Evolutionary conservation across 2,113 vertebrate species (phyloP), one percentile per base, ranked within the genome.

Genomic region (Marmota monax): DNA sequence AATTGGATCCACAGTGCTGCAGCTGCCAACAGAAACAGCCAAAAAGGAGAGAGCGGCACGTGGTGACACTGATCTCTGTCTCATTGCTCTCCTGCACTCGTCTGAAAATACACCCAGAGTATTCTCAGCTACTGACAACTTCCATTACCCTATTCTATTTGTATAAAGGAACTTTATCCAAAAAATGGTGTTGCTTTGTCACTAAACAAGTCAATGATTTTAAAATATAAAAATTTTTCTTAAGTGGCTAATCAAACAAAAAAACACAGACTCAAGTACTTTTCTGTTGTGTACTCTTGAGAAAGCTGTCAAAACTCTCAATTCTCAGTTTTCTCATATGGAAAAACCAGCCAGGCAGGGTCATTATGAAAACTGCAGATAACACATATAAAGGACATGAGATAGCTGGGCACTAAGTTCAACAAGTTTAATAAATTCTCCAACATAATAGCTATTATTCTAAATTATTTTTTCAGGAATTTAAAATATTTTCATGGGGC

Each of bases 321-420:
- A 8, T 9, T 23, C 37, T 53, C n/a, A 53, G 5, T 39, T n/a
- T 37, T 53, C 22, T 56, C 3, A 34, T 12, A 0, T 2, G 16
- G 25, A 58, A 91, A 67, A 63, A 1, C 7, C 3, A 1, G 2
- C 39, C n/a, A 5, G 0, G 6, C 1, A 16, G 27, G 32, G 20
- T n/a, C 9, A 0, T 5, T 7, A 10, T 5, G 72, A 17, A 37
- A 76, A 22, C 0, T 20, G 0, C 29, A 34, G 82, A 27, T 4
- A 10, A 17, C 0, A 25, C 0, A 0, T 0, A 5, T 0, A 32
- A 27, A 67, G 13, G 23, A 45, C 42, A 11, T 0, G 61, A n/a
- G 45, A 9, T 0, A 7, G 56, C 53, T 11, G 48, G 25, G 78
- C 7, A 0, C 69, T 6, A 25, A 37, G 5, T 23, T 42, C 13